These are phyloP conservation scores for Troides oblongomaculatus DNA, from an alignment of 2,888 invertebrate species.

Conservation along the genomic window DNA sequence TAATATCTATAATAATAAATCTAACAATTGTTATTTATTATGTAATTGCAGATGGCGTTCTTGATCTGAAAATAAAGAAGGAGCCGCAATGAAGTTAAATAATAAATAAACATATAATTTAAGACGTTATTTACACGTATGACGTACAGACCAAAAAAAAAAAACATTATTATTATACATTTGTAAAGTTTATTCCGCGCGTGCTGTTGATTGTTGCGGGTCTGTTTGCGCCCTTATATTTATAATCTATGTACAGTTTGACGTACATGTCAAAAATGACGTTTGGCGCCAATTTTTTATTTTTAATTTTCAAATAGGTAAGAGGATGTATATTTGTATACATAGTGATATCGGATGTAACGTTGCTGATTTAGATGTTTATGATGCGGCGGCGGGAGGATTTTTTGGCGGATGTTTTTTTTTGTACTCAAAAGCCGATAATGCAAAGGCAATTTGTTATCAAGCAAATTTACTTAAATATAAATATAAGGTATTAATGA, in stretches of 20 bases:
- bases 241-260: slow-evolving; percentile 15
- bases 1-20: no score
- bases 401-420: slow-evolving; percentile 8
- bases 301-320: slow-evolving; percentile 5
- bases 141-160: slow-evolving; percentile 40
- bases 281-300: slow-evolving; percentile 5
- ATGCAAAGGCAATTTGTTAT: not conserved
- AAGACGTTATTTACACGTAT: slow-evolving; percentile 35
- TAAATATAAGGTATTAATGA: not conserved
- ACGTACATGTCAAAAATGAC: not conserved
- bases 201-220: slow-evolving; percentile 27
- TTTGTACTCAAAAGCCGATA: not conserved
- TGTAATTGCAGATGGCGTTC: slow-evolving; percentile 58
- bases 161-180: slow-evolving; percentile 29
- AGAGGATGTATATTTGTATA: slow-evolving; percentile 7
- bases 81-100: slow-evolving; percentile 53
- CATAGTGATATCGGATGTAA: slow-evolving; percentile 8
- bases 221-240: slow-evolving; percentile 16
- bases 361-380: not conserved
- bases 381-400: not conserved
- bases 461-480: not conserved
- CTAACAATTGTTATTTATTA: not conserved
- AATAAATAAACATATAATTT: slow-evolving; percentile 1
- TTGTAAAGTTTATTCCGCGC: slow-evolving; percentile 28
- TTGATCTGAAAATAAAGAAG: slow-evolving; percentile 69